Evolutionary conservation across 1,140 invertebrate species (phyloP).

Genomic region (Bombus fervidus): DNA sequence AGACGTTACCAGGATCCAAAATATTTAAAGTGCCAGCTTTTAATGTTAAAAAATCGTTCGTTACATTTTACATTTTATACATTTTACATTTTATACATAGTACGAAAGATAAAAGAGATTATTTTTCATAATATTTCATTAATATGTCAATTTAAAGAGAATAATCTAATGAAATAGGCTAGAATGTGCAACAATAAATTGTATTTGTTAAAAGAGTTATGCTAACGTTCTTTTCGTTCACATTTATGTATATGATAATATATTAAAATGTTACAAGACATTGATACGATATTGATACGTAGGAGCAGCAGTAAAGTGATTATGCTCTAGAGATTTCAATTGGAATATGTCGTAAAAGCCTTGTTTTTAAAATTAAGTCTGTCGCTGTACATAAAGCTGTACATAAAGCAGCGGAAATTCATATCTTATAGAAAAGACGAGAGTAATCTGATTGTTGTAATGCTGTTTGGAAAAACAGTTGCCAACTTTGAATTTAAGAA

Average conservation of each 20-base stretch:
- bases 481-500: background rate
- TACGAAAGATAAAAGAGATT: background rate
- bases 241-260: too few relatives aligned
- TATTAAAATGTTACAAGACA: background rate
- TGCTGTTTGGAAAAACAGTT: background rate
- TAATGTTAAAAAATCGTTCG: background rate
- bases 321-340: too few relatives aligned
- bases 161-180: background rate
- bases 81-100: too few relatives aligned
- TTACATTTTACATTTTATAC: background rate
- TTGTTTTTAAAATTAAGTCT: too few relatives aligned
- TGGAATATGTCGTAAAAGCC: too few relatives aligned
- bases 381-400: background rate
- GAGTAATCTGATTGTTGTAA: background rate
- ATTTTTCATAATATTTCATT: background rate
- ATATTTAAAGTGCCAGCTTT: background rate
- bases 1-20: conserved; percentile 30
- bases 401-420: background rate
- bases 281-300: background rate
- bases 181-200: background rate
- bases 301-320: background rate
- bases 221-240: too few relatives aligned
- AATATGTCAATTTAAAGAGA: background rate
- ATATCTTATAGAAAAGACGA: background rate
- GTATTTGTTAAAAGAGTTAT: background rate